Evolutionary conservation across 2,797 vertebrate genomes (phyloP).

Genomic region (Enteromius fasciolatus): DNA sequence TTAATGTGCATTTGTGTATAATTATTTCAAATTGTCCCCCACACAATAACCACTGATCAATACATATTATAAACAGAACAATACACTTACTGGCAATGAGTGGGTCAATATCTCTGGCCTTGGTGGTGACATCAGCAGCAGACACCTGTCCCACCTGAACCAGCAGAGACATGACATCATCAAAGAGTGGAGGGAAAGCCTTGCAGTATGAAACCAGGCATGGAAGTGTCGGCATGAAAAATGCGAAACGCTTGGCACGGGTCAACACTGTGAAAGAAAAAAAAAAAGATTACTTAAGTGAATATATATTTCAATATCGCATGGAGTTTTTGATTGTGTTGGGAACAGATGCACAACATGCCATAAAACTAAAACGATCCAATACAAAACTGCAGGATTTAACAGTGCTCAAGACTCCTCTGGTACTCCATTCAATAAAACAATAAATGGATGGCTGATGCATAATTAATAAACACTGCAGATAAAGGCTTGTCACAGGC

Average conservation of each 20-base stretch:
- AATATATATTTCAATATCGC: not conserved
- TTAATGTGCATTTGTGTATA: too few relatives aligned
- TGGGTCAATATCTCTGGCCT: constrained; percentile 91
- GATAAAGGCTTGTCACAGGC: not conserved
- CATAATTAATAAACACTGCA: constrained; percentile 38
- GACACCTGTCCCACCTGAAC: constrained; percentile 96
- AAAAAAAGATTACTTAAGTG: not conserved
- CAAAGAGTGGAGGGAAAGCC: constrained; percentile 95
- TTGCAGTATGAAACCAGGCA: constrained; percentile 96
- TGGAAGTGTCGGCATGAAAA: constrained; percentile 97
- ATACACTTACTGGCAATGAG: constrained; percentile 89
- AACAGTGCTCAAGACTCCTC: not conserved
- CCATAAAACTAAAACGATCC: not conserved
- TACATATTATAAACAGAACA: not conserved
- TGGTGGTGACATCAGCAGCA: constrained; percentile 93
- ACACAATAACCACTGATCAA: not conserved
- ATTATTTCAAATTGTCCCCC: too few relatives aligned
- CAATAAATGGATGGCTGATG: constrained; percentile 22
- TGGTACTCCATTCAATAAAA: constrained; percentile 10
- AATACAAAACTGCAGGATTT: constrained; percentile 10
- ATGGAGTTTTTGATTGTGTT: not conserved
- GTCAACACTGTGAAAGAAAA: constrained; percentile 83
- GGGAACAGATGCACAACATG: not conserved
- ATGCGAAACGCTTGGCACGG: constrained; percentile 88
- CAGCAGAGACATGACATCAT: constrained; percentile 91